Evolutionary conservation across 2,113 vertebrate species (phyloP), one percentile per base, ranked within the genome.

Genomic region (Xiphorhynchus elegans): DNA sequence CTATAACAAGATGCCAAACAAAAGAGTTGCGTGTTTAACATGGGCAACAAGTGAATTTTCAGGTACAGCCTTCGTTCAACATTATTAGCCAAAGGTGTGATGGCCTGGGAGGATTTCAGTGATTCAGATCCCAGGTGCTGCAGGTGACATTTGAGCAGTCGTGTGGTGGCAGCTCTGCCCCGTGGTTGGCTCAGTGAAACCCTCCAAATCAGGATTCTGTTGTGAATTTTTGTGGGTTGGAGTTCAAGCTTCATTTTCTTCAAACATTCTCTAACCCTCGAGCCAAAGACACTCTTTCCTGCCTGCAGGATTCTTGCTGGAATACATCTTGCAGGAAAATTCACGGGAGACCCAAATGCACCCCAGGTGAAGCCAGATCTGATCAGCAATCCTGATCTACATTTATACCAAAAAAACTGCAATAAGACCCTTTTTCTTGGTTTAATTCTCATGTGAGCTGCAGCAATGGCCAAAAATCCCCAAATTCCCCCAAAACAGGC

Each of bases 221-320:
- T 94, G 78, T 89, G 85, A 80, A 89, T 94, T 67, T 56, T 96
- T 94, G 95, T 70, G 93, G 95, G 76, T 69, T 87, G 75, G 50
- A 85, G 78, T 67, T 95, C 91, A 87, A 90, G 80, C 67, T 93
- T 87, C 70, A 63, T 89, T 90, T 93, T 95, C 89, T 90, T 94
- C 91, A 88, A 95, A 46, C 39, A 2, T 66, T 85, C 70, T 50
- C 55, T 35, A 68, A 26, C 2, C 4, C 35, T 42, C 5, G 1
- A 88, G 79, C 24, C 37, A 31, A 74, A 84, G 4, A 5, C 58
- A 62, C 70, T 82, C 84, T 76, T 93, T 79, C 28, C 62, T 91
- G 77, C 81, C 95, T 60, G 44, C 60, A 84, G 83, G 39, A 47
- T 50, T 78, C 78, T 58, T 79, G 28, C 35, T 78, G 60, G 37